These are phyloP conservation scores for Crepidodera aurea DNA, from an alignment of 2,888 invertebrate genomes.

Conservation along the genomic window DNA sequence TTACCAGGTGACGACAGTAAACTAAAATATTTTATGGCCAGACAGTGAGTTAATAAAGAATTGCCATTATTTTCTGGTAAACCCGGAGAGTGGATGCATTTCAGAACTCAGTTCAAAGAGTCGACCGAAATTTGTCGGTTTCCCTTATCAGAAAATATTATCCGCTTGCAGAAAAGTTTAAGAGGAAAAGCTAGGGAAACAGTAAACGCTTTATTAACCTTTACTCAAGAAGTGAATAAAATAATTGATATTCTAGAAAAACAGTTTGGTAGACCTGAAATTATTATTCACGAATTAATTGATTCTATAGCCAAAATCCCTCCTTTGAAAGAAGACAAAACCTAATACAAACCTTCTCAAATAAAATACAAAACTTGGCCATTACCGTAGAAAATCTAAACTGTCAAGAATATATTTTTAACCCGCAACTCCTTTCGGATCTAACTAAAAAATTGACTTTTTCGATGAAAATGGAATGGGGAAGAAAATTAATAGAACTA, in stretches of 20 bases:
- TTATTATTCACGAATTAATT: neutral
- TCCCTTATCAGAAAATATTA: neutral
- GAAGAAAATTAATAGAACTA: too few relatives aligned
- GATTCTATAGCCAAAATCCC: neutral
- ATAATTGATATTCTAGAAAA: conserved; percentile 10
- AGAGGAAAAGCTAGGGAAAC: too few relatives aligned
- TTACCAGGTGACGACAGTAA: too few relatives aligned
- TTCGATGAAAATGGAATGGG: too few relatives aligned
- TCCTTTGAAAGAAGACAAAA: neutral
- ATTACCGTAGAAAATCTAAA: too few relatives aligned
- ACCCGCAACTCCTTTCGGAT: too few relatives aligned
- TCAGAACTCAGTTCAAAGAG: neutral
- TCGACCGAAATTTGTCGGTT: neutral
- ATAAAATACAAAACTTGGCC: too few relatives aligned
- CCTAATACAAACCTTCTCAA: too few relatives aligned
- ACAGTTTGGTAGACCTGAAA: conserved; percentile 4
- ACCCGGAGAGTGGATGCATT: neutral
- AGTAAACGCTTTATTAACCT: neutral
- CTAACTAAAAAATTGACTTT: too few relatives aligned
- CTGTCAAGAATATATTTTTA: too few relatives aligned
- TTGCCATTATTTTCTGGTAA: neutral
- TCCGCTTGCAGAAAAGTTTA: neutral
- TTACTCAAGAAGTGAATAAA: conserved; percentile 3
- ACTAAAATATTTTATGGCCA: neutral
- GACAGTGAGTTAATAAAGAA: neutral